These are phyloP conservation scores for Synchiropus splendidus DNA, from an alignment of 2,113 vertebrate genomes.

Conservation along the genomic window DNA sequence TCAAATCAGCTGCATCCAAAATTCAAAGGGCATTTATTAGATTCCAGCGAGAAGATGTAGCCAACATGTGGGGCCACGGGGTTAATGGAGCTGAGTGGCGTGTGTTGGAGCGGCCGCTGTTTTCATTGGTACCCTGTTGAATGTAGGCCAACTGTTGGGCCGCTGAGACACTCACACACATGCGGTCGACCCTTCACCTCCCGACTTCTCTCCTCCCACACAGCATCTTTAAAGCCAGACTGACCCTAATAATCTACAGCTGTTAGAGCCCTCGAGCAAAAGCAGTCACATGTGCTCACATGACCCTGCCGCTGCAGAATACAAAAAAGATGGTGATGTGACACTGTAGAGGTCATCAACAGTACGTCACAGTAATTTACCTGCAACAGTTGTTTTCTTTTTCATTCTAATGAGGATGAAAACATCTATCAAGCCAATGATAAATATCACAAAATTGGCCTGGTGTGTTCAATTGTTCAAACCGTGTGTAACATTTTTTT, in stretches of 20 bases:
- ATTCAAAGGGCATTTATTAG: slow-evolving; percentile 1
- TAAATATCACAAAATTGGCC: too few relatives aligned
- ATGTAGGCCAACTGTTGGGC: slow-evolving; percentile 21
- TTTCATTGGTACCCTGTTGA: slow-evolving; percentile 19
- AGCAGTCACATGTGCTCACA: slow-evolving; percentile 20
- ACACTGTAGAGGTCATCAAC: background rate
- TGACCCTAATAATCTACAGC: slow-evolving; percentile 36
- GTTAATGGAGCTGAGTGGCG: slow-evolving; percentile 5
- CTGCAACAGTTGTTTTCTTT: too few relatives aligned
- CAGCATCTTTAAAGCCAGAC: slow-evolving; percentile 8
- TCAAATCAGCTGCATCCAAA: slow-evolving; percentile 20
- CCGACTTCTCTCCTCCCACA: slow-evolving; percentile 2
- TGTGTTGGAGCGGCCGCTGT: slow-evolving; percentile 8
- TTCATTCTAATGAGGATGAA: too few relatives aligned
- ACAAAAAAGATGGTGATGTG: background rate
- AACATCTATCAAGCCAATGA: too few relatives aligned
- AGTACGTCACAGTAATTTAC: slow-evolving; percentile 1
- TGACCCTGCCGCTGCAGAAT: slow-evolving; percentile 1
- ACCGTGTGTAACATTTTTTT: too few relatives aligned
- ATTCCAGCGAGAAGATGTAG: slow-evolving; percentile 7
- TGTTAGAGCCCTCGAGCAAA: slow-evolving; percentile 28
- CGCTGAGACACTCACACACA: slow-evolving; percentile 14
- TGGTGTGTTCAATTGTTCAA: too few relatives aligned
- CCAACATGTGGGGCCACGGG: background rate
- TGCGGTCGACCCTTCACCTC: slow-evolving; percentile 1